Conservation (phyloP, 2,113 vertebrate genomes). For the Prolemur simus region DNA sequence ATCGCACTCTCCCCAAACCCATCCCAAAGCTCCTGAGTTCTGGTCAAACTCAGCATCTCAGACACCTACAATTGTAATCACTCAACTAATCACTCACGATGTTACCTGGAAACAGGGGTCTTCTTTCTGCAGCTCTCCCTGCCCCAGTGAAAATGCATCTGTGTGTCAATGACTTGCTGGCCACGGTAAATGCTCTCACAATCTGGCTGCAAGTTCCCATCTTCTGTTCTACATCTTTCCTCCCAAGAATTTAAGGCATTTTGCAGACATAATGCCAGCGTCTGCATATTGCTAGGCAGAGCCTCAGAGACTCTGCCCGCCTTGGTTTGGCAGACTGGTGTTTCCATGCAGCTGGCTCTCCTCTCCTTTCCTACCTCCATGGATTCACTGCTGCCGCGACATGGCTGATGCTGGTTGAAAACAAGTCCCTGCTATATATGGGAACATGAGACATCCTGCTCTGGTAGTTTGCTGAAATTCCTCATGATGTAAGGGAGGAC, state of each 20-base stretch:
- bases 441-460: background rate
- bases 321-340: background rate
- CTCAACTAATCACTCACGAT: background rate
- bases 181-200: background rate
- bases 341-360: background rate
- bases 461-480: background rate
- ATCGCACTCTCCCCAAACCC: background rate
- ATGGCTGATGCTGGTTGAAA: background rate
- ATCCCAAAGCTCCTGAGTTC: background rate
- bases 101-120: background rate
- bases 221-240: background rate
- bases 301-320: background rate
- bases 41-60: background rate
- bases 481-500: background rate
- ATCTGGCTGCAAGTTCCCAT: background rate
- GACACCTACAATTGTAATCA: background rate
- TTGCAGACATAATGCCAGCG: background rate
- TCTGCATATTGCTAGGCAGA: background rate
- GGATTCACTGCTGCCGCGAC: background rate
- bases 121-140: background rate
- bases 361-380: background rate
- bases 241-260: conserved; percentile 43
- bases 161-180: background rate
- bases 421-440: background rate
- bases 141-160: background rate